phyloP scores from a whole-genome alignment of 2,888 invertebrate species.

The Campopleginae sp. region DNA sequence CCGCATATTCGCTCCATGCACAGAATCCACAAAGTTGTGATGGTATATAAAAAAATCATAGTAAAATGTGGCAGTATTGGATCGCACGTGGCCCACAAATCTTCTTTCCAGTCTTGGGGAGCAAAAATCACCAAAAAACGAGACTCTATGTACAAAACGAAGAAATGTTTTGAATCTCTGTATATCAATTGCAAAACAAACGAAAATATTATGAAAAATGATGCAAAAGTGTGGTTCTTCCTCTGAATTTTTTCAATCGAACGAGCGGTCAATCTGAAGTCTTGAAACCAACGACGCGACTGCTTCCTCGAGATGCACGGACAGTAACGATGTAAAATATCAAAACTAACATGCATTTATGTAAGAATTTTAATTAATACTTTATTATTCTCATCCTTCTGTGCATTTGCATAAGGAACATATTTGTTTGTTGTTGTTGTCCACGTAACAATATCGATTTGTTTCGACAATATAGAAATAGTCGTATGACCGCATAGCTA shows the following conservation, averaged over 20 bases:
- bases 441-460: conserved; percentile 66
- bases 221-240: no score
- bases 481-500: conserved; percentile 68
- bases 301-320: no score
- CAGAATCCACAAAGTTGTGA: neutral
- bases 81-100: neutral
- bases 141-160: neutral
- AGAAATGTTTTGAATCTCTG: neutral
- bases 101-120: neutral
- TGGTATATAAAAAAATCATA: neutral
- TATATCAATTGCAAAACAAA: neutral
- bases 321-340: neutral
- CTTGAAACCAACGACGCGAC: no score
- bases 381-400: conserved; percentile 74
- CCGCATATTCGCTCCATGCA: neutral
- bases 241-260: no score
- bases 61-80: neutral
- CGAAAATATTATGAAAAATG: neutral
- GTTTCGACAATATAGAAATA: conserved; percentile 61
- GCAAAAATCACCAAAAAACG: neutral
- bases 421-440: conserved; percentile 69
- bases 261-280: no score
- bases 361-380: conserved; percentile 70
- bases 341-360: conserved; percentile 68
- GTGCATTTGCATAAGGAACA: conserved; percentile 79